Percentiles rank a stretch among this genome's conserved stretches.
Conservation (phyloP, 1,140 invertebrate genomes). For the Andrena cerasifolii region DNA sequence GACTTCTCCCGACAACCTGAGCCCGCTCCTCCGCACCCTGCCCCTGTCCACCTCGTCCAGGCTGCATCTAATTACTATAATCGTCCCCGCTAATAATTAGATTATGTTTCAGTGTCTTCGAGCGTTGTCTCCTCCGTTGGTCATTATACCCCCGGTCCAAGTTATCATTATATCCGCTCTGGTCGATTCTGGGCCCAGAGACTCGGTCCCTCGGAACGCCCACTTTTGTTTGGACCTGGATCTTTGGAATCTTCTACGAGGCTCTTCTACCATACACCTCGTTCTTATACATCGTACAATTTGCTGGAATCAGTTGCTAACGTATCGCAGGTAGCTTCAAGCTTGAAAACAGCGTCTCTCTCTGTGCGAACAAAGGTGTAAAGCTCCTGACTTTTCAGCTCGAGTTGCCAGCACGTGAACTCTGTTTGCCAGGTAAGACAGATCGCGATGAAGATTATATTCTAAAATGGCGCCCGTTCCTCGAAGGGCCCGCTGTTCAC, state of each 20-base stretch:
- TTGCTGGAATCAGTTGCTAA: no score
- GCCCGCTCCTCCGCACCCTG: neutral
- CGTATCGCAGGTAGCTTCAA: no score
- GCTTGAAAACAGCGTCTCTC: no score
- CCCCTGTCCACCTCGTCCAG: constrained; percentile 19
- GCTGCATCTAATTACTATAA: constrained; percentile 69
- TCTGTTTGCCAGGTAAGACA: no score
- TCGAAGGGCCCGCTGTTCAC: neutral
- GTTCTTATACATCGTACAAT: constrained; percentile 9
- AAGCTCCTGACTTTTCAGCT: no score
- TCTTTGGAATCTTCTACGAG: neutral
- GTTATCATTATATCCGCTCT: constrained; percentile 66
- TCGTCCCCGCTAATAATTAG: constrained; percentile 69
- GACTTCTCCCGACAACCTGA: neutral
- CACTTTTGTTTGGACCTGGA: constrained; percentile 19
- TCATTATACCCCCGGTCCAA: constrained; percentile 56
- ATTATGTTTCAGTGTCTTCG: constrained; percentile 70
- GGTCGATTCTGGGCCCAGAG: constrained; percentile 17
- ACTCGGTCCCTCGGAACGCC: constrained; percentile 1
- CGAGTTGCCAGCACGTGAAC: no score
- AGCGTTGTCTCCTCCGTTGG: constrained; percentile 43
- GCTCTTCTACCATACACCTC: constrained; percentile 15
- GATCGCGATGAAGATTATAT: constrained; percentile 19
- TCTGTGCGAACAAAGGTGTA: no score
- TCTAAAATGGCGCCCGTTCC: constrained; percentile 33